Percentiles rank a stretch among this genome's conserved stretches.
Conservation (phyloP, 1,140 invertebrate genomes). For the Oppia nitens region DNA sequence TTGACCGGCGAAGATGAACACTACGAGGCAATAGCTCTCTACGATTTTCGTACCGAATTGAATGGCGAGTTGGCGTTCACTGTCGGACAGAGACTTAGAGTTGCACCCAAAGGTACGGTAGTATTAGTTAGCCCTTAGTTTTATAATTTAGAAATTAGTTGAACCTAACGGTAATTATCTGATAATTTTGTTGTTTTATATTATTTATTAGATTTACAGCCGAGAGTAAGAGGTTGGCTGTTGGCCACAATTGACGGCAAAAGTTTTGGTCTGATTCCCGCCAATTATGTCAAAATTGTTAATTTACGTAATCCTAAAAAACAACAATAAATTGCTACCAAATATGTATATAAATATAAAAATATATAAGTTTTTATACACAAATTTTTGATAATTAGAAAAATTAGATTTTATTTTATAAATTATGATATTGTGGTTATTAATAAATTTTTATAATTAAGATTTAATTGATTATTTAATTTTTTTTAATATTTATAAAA, state of each 20-base stretch:
- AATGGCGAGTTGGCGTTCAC: conserved; percentile 57
- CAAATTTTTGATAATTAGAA: too few relatives aligned
- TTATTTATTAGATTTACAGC: conserved; percentile 22
- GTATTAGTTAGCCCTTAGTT: background rate
- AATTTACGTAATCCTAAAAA: background rate
- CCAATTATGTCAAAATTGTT: conserved; percentile 48
- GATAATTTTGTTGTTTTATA: too few relatives aligned
- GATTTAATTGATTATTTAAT: too few relatives aligned
- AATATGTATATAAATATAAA: background rate
- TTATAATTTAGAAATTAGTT: background rate
- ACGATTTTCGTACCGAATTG: conserved; percentile 51
- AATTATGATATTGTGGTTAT: too few relatives aligned
- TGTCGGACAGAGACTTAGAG: conserved; percentile 51
- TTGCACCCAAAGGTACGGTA: conserved; percentile 48
- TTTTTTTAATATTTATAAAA: too few relatives aligned
- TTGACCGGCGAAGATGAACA: conserved; percentile 40
- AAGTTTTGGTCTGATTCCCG: conserved; percentile 53
- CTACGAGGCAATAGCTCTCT: conserved; percentile 51
- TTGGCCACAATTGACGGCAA: conserved; percentile 45
- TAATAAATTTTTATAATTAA: too few relatives aligned
- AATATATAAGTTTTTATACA: too few relatives aligned
- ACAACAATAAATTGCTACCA: background rate
- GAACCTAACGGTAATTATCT: too few relatives aligned
- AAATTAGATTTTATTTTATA: too few relatives aligned
- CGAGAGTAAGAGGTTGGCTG: conserved; percentile 16